Evolutionary conservation across 1,140 invertebrate species (phyloP).

Genomic region (Hyles vespertilio): DNA sequence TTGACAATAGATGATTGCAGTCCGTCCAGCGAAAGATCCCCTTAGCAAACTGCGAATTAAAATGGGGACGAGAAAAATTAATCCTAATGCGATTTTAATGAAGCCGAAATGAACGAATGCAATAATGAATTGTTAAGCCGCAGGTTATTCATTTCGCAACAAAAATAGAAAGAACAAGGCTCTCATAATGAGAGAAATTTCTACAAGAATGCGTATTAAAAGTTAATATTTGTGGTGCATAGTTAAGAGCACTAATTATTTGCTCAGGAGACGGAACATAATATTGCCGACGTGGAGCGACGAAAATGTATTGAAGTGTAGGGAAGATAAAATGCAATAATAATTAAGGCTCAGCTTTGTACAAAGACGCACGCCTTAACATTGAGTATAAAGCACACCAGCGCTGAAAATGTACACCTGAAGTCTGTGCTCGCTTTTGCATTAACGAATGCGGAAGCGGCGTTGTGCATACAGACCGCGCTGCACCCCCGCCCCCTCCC

Average conservation of each 20-base stretch:
- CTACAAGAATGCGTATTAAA: no score
- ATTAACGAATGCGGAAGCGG: constrained; percentile 75
- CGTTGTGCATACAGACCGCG: constrained; percentile 71
- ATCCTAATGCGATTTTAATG: constrained; percentile 76
- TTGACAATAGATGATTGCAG: constrained; percentile 71
- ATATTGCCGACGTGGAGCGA: constrained; percentile 5
- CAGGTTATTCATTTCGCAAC: constrained; percentile 47
- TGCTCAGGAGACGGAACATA: no score
- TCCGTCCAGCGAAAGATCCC: constrained; percentile 58
- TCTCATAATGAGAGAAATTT: no score
- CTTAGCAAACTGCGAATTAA: constrained; percentile 71
- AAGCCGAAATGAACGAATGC: constrained; percentile 70
- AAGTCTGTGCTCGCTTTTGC: constrained; percentile 72
- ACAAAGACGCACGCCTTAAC: constrained; percentile 68
- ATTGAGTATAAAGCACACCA: constrained; percentile 69
- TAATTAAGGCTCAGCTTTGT: constrained; percentile 64
- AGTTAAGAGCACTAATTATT: no score
- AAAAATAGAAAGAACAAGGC: background rate
- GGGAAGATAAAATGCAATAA: constrained; percentile 64
- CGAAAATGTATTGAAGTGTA: constrained; percentile 33
- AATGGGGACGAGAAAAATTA: constrained; percentile 74
- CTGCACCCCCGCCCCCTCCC: constrained; percentile 48
- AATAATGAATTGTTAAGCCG: constrained; percentile 69
- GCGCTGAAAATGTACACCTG: constrained; percentile 74
- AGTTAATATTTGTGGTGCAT: no score